Conservation (phyloP, 2,797 vertebrate genomes). For the Neopelma chrysocephalum region DNA sequence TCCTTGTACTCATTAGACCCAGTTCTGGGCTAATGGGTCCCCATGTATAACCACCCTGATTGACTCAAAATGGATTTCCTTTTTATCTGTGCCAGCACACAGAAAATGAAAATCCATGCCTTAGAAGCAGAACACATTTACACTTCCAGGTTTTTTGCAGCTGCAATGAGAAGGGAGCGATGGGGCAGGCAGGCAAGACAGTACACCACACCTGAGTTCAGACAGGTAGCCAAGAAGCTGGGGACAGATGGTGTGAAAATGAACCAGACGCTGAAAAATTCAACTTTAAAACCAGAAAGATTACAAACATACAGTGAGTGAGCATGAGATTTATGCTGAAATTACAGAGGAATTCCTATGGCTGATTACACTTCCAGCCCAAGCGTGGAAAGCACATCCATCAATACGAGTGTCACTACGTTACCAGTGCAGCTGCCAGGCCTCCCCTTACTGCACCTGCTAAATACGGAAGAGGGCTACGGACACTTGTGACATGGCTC, state of each 20-base stretch:
- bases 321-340: conserved; percentile 13
- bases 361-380: neutral
- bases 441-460: neutral
- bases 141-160: neutral
- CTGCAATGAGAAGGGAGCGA: neutral
- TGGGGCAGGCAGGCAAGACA: neutral
- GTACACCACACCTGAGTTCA: neutral
- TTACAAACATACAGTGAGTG: conserved; percentile 17
- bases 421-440: neutral
- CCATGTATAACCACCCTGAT: neutral
- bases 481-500: conserved; percentile 10
- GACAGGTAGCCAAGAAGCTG: neutral
- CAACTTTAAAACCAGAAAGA: conserved; percentile 4
- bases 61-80: conserved; percentile 9
- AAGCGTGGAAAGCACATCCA: neutral
- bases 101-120: neutral
- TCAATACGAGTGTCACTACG: neutral
- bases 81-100: neutral
- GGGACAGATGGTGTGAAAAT: conserved; percentile 8
- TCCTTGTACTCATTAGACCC: neutral
- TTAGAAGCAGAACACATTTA: neutral
- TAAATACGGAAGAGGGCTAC: neutral
- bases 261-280: conserved; percentile 39
- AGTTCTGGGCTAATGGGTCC: neutral
- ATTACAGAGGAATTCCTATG: conserved; percentile 28